These are phyloP conservation scores for Scolopax rusticola DNA, from an alignment of 2,797 vertebrate species.

Conservation along the genomic window DNA sequence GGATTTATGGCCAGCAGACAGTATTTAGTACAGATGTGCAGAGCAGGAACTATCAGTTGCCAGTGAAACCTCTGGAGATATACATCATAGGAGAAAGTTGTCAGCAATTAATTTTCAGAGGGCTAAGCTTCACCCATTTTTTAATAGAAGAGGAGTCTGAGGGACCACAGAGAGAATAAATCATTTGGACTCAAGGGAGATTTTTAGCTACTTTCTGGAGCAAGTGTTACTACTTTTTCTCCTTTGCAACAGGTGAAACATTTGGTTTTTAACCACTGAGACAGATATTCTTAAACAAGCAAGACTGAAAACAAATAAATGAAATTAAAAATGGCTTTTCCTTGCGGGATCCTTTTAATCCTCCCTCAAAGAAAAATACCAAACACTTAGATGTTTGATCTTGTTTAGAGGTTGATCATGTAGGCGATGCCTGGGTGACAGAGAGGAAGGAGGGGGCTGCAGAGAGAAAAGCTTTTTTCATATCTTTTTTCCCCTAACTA, in stretches of 20 bases:
- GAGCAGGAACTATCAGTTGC: conserved; percentile 35
- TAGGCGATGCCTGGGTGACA: background rate
- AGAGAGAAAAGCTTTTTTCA: background rate
- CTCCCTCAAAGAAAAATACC: background rate
- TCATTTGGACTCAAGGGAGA: conserved; percentile 1
- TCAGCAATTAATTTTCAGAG: conserved; percentile 68
- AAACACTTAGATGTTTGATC: background rate
- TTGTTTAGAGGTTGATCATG: background rate
- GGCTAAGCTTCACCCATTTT: conserved; percentile 62
- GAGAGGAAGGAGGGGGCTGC: background rate
- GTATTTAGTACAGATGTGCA: conserved; percentile 54
- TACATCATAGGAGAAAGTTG: conserved; percentile 28
- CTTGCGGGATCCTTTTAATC: background rate
- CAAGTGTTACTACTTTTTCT: background rate
- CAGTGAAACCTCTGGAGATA: conserved; percentile 60
- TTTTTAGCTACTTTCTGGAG: background rate
- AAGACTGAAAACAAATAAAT: background rate
- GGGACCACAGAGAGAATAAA: conserved; percentile 53
- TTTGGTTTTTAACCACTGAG: background rate
- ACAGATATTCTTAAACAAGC: background rate
- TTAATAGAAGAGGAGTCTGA: conserved; percentile 53
- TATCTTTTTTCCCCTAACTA: fast-evolving
- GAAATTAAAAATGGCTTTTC: background rate
- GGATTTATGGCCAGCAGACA: conserved; percentile 55
- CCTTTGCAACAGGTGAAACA: background rate